Conservation (phyloP, 2,113 vertebrate species). For the Isichthys henryi region DNA sequence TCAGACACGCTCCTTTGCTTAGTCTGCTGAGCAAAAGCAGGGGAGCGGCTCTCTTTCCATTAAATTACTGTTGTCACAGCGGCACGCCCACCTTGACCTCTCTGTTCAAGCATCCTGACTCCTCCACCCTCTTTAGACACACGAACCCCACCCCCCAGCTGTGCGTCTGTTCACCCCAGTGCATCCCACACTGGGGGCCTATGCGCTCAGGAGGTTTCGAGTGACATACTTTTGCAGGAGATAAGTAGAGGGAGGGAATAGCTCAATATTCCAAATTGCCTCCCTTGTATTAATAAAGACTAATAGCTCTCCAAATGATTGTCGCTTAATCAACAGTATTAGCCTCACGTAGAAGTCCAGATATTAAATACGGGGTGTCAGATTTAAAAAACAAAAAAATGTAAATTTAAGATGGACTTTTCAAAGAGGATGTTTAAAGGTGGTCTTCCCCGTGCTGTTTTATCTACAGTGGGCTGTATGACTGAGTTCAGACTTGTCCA, state of each 20-base stretch:
- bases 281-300: not conserved
- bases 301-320: not conserved
- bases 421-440: not conserved
- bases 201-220: not conserved
- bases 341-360: not conserved
- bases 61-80: not conserved
- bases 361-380: not conserved
- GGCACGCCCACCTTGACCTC: not conserved
- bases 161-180: not conserved
- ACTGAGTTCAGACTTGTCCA: not conserved
- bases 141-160: not conserved
- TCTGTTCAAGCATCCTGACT: not conserved
- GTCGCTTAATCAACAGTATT: not conserved
- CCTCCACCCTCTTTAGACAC: not conserved
- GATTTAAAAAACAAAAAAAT: no score
- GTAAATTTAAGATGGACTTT: not conserved
- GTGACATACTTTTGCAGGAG: not conserved
- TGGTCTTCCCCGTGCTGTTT: not conserved
- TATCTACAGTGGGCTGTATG: not conserved
- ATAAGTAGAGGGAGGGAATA: not conserved
- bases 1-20: not conserved
- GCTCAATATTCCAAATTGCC: not conserved
- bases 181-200: not conserved
- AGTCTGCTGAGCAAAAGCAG: not conserved
- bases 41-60: not conserved